A percentile compares a stretch with the other conserved stretches of the same genome.
Conservation (phyloP, 1,140 invertebrate species). For the Coelopa frigida region DNA sequence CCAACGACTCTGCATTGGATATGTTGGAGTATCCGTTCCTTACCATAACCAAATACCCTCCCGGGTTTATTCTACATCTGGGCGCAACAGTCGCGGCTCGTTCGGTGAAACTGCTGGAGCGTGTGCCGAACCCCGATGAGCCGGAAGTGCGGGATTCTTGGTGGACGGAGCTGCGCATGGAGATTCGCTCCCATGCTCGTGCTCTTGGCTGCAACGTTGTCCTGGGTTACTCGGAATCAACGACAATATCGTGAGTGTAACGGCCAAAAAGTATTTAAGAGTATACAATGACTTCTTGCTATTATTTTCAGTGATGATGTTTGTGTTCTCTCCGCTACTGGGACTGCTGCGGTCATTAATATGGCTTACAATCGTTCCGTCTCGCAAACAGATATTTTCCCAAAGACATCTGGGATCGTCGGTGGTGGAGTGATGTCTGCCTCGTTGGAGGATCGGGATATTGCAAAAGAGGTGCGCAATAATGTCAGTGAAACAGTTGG, state of each 20-base stretch:
- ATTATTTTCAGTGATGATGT: constrained; percentile 73
- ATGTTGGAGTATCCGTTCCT: constrained; percentile 94
- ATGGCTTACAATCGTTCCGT: constrained; percentile 47
- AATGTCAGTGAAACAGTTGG: constrained; percentile 1
- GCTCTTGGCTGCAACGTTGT: constrained; percentile 90
- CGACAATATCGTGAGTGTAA: constrained; percentile 73
- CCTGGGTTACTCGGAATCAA: constrained; percentile 82
- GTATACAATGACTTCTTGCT: too few species aligned
- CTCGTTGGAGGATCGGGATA: constrained; percentile 34
- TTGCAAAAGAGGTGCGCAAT: constrained; percentile 1
- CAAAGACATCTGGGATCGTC: constrained; percentile 20
- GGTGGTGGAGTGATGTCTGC: constrained; percentile 22
- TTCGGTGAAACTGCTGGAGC: constrained; percentile 81
- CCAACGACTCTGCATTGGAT: constrained; percentile 66
- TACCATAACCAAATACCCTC: constrained; percentile 83
- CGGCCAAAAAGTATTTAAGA: too few species aligned
- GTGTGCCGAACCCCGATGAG: constrained; percentile 75
- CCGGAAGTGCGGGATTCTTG: constrained; percentile 85
- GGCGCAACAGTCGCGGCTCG: constrained; percentile 82
- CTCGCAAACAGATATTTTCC: constrained; percentile 35
- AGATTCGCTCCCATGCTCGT: constrained; percentile 85
- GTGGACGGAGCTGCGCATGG: constrained; percentile 93
- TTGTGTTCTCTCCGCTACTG: constrained; percentile 84
- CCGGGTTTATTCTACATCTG: constrained; percentile 80
- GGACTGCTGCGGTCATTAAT: constrained; percentile 84